Evolutionary conservation across 1,140 invertebrate genomes (phyloP), one percentile per base, ranked within the genome.

Genomic region (Cephus cinctus): DNA sequence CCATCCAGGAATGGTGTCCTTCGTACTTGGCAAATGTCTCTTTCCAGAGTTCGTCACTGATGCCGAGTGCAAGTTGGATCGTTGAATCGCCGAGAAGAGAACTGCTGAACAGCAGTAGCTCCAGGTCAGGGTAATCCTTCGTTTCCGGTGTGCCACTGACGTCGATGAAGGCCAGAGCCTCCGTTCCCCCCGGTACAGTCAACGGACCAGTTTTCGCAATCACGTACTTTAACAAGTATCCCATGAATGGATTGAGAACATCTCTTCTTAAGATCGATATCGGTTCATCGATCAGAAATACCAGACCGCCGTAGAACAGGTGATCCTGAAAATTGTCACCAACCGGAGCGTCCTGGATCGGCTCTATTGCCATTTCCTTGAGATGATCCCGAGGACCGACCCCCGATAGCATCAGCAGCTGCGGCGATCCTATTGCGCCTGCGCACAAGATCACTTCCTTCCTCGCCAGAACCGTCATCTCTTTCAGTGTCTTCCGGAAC

Each of bases 391-490:
- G 58, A 0, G 83, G 83, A 6, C 85, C 85, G n/a, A 85, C 67
- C 42, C 84, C 84, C 0, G 86, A 87, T 2, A 89, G 67, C 82
- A 89, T 83, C 8, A 91, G 69, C 2, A 91, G 56, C 58, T 90
- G 86, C 0, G 88, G 83, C 3, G 86, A 84, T 40, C 86, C 86
- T 27, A 90, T 80, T 0, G 86, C 78, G 1, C 88, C 88, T 11
- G 82, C 85, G 21, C 82, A 78, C n/a, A 90, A 56, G 40, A 90
- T 81, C 1, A 90, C 78, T 68, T 90, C 87, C 54, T 75, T 79
- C 15, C 8, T 51, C 0, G 35, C 35, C 6, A 31, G 9, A 3
- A 60, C 40, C 20, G 43, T 14, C 8, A 46, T 49, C 21, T 32
- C 11, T 61, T 60, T 47, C 43, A 69, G 43, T 57, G 61, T 21